These are phyloP conservation scores for Himalopsyche tibetana DNA, from an alignment of 2,888 invertebrate genomes.

Conservation along the genomic window DNA sequence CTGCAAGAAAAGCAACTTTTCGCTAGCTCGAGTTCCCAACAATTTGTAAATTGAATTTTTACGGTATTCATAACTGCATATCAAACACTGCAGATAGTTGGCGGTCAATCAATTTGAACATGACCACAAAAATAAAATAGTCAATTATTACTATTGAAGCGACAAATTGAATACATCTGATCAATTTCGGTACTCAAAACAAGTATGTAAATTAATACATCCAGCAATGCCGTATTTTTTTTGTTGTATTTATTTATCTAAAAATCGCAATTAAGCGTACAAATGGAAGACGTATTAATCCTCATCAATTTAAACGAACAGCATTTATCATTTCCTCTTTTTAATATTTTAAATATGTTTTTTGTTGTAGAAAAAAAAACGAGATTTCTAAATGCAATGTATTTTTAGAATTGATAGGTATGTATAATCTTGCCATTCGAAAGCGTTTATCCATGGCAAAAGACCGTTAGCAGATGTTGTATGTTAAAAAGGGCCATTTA, in stretches of 20 bases:
- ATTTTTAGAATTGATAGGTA: too few species aligned
- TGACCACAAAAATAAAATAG: neutral
- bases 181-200: neutral
- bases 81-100: too few species aligned
- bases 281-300: neutral
- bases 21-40: too few species aligned
- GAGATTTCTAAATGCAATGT: too few species aligned
- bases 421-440: too few species aligned
- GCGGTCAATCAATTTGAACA: too few species aligned
- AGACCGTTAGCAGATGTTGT: neutral
- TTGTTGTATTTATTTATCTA: neutral
- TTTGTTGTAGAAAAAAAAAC: too few species aligned
- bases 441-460: neutral
- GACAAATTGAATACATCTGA: neutral
- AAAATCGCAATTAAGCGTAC: neutral
- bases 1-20: too few species aligned
- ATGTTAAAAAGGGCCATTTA: constrained; percentile 2
- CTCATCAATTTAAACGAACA: neutral
- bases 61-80: too few species aligned
- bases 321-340: constrained; percentile 30
- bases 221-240: constrained; percentile 11
- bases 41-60: too few species aligned
- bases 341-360: neutral
- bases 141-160: neutral
- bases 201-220: constrained; percentile 16